These are phyloP conservation scores for Drosophila macrospina DNA, from an alignment of 2,888 invertebrate species.

Conservation along the genomic window DNA sequence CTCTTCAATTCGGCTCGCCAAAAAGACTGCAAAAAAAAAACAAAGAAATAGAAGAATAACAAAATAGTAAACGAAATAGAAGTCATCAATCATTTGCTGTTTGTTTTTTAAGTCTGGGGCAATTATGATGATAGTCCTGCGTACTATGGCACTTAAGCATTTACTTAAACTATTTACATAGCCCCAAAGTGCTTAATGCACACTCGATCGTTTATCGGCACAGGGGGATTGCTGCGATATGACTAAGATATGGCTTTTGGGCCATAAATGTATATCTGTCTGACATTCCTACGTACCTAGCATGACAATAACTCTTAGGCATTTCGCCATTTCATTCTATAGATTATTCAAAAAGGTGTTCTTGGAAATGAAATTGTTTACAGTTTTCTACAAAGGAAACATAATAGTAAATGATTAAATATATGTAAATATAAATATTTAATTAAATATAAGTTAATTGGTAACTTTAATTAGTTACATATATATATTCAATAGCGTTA, in stretches of 20 bases:
- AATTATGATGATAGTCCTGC: conserved; percentile 64
- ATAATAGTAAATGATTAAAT: no score
- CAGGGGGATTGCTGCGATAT: conserved; percentile 30
- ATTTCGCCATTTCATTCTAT: no score
- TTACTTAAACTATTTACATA: conserved; percentile 56
- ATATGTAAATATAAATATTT: no score
- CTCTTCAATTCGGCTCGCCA: conserved; percentile 31
- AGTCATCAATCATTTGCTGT: conserved; percentile 63
- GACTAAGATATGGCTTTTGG: conserved; percentile 30
- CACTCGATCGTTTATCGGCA: conserved; percentile 45
- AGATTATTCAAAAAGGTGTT: no score
- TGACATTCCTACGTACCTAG: neutral
- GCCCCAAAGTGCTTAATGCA: conserved; percentile 46
- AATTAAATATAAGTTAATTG: no score
- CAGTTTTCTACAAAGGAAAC: no score
- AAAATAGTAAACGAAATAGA: conserved; percentile 16
- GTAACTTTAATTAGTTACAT: no score
- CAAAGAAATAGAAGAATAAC: conserved; percentile 12
- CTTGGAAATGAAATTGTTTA: no score
- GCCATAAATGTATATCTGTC: conserved; percentile 2
- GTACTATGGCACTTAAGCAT: conserved; percentile 53
- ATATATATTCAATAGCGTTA: no score
- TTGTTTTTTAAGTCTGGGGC: conserved; percentile 33
- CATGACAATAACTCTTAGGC: neutral
- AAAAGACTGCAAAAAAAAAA: conserved; percentile 4